Base-by-base conservation (phyloP, 2,888 invertebrate species). In the Cheilosia impressa region DNA sequence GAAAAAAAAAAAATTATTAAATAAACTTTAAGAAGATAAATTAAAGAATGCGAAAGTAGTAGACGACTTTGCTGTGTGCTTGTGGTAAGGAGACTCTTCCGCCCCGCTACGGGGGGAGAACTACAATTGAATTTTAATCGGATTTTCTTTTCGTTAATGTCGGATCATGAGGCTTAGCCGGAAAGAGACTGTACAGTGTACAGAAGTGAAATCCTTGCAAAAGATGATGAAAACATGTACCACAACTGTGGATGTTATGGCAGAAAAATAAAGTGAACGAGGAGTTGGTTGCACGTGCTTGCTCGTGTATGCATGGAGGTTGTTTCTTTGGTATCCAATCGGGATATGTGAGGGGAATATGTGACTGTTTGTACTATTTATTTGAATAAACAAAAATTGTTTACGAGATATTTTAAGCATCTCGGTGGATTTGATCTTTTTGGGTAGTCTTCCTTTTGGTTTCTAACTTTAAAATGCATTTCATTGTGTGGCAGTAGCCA, bases 101-200 rank as follows among this genome's bases (percentile, higher is more conserved):
- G 5, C 9, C 22, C 19, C 58, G 60, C 2, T 45, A 38, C 19
- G 19, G 34, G 34, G 31, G 63, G 19, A 53, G 15, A 45, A 65
- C 53, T 50, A 31, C 66, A 73, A 73, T 83, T 83, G 71, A 77
- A 82, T 82, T 72, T 77, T 77, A 82, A 82, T 82, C 82, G 66
- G 71, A 77, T 82, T 77, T 71, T 55, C 55, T 47, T 58, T 41
- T 58, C 65, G 47, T 58, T 58, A 50, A 27, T 47, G 17, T 58
- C 47, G 17, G 24, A 38, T 34, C 34, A 55, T 45, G 57, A 65
- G 47, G 19, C 17, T 38, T 31, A 45, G 41, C 5, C 17, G 6
- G 19, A 50, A 15, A 38, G 19, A 22, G 17, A 53, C 3, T 13
- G 17, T 19, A 6, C n/a, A 24, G 10, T 13, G 17, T 19, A 6